Percentiles rank a stretch among this genome's conserved stretches.
Evolutionary conservation across 2,797 vertebrate genomes (phyloP).

Genomic region (Mallotus villosus): DNA sequence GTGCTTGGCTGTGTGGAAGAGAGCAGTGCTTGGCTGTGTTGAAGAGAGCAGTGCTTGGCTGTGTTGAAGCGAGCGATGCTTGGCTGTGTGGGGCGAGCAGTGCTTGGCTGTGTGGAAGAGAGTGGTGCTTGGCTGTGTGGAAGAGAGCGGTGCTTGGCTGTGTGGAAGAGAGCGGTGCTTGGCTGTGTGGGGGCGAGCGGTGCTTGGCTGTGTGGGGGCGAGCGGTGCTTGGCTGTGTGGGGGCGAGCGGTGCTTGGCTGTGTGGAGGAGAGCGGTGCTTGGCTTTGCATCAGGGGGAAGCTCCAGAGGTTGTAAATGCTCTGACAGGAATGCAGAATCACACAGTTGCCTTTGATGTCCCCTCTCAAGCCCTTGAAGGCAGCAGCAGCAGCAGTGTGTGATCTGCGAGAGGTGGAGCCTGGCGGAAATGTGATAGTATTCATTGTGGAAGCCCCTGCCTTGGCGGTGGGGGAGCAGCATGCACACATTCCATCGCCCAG

Average conservation of each 20-base stretch:
- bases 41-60: too few relatives aligned
- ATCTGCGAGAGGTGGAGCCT: conserved; percentile 64
- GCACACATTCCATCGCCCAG: conserved; percentile 27
- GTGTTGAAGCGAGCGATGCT: too few relatives aligned
- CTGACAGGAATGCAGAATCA: conserved; percentile 69
- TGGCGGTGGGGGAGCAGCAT: conserved; percentile 34
- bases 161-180: too few relatives aligned
- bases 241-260: too few relatives aligned
- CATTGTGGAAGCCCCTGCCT: conserved; percentile 49
- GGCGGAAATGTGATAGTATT: conserved; percentile 67
- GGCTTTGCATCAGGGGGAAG: conserved; percentile 30
- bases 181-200: too few relatives aligned
- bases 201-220: conserved; percentile 48
- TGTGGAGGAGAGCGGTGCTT: too few relatives aligned
- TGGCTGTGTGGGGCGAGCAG: conserved; percentile 47
- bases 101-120: conserved; percentile 1
- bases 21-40: too few relatives aligned
- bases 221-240: conserved; percentile 37
- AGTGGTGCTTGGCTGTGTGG: too few relatives aligned
- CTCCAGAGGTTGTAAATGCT: conserved; percentile 64
- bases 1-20: too few relatives aligned
- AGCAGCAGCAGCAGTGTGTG: conserved; percentile 48
- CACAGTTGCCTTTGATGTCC: conserved; percentile 70
- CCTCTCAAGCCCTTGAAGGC: conserved; percentile 66
- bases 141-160: too few relatives aligned